Evolutionary conservation across 2,888 invertebrate genomes (phyloP).

Genomic region (Cordylochernes scorpioides): DNA sequence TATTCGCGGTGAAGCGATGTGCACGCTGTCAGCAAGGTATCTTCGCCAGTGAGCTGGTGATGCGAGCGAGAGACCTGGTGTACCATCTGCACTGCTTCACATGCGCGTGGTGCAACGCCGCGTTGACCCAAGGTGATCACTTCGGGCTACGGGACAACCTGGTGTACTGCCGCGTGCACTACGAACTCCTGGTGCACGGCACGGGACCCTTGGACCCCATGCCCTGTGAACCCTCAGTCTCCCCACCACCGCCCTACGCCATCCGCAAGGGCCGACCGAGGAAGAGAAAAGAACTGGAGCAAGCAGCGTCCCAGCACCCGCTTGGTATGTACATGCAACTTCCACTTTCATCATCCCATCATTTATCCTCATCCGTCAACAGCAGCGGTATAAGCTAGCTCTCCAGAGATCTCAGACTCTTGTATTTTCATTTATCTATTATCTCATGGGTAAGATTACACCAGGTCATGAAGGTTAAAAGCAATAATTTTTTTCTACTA

Average conservation of each 20-base stretch:
- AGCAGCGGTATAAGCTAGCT: no score
- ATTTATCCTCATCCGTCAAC: no score
- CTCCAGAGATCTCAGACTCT: no score
- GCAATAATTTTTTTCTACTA: no score
- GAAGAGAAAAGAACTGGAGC: no score
- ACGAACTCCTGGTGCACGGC: constrained; percentile 30
- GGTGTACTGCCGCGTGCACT: constrained; percentile 39
- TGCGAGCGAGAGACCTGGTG: constrained; percentile 71
- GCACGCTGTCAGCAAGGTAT: constrained; percentile 68
- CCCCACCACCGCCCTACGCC: constrained; percentile 1
- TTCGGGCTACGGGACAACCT: constrained; percentile 63
- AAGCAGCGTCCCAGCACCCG: no score
- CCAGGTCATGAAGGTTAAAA: no score
- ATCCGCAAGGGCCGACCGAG: constrained; percentile 14
- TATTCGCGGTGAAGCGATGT: constrained; percentile 51
- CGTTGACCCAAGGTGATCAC: constrained; percentile 68
- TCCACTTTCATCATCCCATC: no score
- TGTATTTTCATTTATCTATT: no score
- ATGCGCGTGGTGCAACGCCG: constrained; percentile 59
- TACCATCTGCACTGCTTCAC: constrained; percentile 88
- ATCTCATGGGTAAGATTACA: no score
- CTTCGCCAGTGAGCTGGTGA: constrained; percentile 68
- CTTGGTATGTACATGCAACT: no score
- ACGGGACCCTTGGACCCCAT: constrained; percentile 2
- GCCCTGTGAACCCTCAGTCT: constrained; percentile 1